Conservation (phyloP, 2,888 invertebrate genomes). For the Caenorhabditis sp. region DNA sequence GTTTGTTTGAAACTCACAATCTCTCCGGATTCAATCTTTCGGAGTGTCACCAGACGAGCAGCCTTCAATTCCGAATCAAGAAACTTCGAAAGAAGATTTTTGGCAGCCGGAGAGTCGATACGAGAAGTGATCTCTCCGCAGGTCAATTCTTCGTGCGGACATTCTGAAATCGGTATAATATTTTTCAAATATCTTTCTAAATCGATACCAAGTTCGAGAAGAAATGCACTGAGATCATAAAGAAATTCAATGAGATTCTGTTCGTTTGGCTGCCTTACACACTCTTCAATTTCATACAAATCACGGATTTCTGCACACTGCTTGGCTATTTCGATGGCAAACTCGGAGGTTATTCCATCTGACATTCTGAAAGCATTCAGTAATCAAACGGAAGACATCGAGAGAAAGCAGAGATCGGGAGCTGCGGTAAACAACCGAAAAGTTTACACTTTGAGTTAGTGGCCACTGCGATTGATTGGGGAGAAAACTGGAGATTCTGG, state of each 20-base stretch:
- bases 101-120: constrained; percentile 27
- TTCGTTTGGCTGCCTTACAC: constrained; percentile 37
- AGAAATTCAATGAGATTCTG: constrained; percentile 60
- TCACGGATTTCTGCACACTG: constrained; percentile 56
- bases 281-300: constrained; percentile 58
- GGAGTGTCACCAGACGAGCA: constrained; percentile 41
- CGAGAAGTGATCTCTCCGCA: constrained; percentile 59
- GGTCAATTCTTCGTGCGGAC: constrained; percentile 62
- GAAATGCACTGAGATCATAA: constrained; percentile 67
- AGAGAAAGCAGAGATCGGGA: not conserved
- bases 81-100: constrained; percentile 50
- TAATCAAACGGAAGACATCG: not conserved
- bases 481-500: not conserved
- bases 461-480: not conserved
- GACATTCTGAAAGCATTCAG: constrained; percentile 30
- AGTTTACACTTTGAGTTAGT: constrained; percentile 35
- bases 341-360: constrained; percentile 29
- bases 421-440: constrained; percentile 34
- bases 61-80: constrained; percentile 53
- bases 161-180: constrained; percentile 60
- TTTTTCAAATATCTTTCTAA: not conserved
- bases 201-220: constrained; percentile 60
- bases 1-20: constrained; percentile 6
- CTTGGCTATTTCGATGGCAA: constrained; percentile 27
- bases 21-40: constrained; percentile 41